phyloP scores from a whole-genome alignment of 2,888 invertebrate species.

The Tholera decimalis region DNA sequence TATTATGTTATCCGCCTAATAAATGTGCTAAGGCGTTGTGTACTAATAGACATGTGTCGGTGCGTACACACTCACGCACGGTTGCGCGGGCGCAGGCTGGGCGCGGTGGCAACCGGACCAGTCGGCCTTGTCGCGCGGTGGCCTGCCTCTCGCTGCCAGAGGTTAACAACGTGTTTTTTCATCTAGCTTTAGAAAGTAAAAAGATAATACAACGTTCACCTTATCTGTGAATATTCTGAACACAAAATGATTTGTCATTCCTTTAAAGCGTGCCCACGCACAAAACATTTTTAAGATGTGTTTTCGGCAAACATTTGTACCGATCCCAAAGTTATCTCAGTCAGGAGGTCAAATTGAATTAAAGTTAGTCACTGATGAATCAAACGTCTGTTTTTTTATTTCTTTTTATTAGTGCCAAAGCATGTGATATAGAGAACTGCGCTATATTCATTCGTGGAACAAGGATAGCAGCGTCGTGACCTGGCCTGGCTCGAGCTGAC shows the following conservation, averaged over 20 bases:
- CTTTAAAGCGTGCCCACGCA: constrained; percentile 10
- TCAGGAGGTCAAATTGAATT: constrained; percentile 35
- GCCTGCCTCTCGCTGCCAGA: constrained; percentile 88
- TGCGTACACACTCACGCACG: constrained; percentile 70
- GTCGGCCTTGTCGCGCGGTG: constrained; percentile 87
- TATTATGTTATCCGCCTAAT: constrained; percentile 50
- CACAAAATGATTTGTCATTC: constrained; percentile 45
- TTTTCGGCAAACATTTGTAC: constrained; percentile 27
- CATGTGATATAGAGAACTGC: constrained; percentile 57
- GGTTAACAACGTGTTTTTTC: constrained; percentile 89
- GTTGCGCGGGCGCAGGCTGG: constrained; percentile 59
- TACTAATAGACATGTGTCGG: constrained; percentile 62
- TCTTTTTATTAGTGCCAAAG: constrained; percentile 21
- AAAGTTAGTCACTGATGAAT: constrained; percentile 40
- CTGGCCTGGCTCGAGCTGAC: constrained; percentile 69
- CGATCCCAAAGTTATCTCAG: constrained; percentile 30
- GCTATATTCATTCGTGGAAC: constrained; percentile 54
- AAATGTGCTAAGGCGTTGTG: constrained; percentile 59
- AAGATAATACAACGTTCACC: constrained; percentile 75
- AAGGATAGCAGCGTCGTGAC: constrained; percentile 76
- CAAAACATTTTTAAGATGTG: constrained; percentile 21
- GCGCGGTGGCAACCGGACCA: constrained; percentile 78
- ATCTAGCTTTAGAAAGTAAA: constrained; percentile 90
- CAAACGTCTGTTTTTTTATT: constrained; percentile 23
- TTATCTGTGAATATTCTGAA: constrained; percentile 69